A percentile compares a stretch with the other conserved stretches of the same genome.
These are phyloP conservation scores for Epiblema foenella DNA, from an alignment of 2,888 invertebrate species.

Conservation along the genomic window DNA sequence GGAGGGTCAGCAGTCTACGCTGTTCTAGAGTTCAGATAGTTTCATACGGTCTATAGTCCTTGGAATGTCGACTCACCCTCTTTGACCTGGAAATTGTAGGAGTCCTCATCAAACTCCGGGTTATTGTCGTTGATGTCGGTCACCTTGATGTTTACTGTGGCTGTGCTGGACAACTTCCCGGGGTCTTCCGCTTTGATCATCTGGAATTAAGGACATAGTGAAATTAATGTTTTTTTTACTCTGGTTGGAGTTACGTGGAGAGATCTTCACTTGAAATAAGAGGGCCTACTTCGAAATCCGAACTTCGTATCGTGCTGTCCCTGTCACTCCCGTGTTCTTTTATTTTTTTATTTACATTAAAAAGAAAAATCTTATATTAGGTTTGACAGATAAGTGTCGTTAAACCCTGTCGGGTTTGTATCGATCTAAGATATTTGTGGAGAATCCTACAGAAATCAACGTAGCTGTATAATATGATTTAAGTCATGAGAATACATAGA, in stretches of 20 bases:
- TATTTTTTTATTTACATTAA: too few relatives aligned
- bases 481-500: too few relatives aligned
- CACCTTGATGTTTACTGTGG: slow-evolving; percentile 94
- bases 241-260: too few relatives aligned
- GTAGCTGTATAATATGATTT: not conserved
- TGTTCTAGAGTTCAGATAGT: not conserved
- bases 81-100: slow-evolving; percentile 92
- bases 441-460: not conserved
- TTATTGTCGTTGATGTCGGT: slow-evolving; percentile 97
- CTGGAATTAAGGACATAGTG: slow-evolving; percentile 65
- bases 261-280: too few relatives aligned
- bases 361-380: too few relatives aligned
- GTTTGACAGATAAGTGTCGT: too few relatives aligned
- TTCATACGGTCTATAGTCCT: not conserved
- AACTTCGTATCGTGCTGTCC: too few relatives aligned
- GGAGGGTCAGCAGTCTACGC: too few relatives aligned
- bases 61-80: slow-evolving; percentile 84
- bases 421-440: not conserved
- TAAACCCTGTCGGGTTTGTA: too few relatives aligned
- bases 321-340: too few relatives aligned
- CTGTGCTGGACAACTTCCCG: slow-evolving; percentile 91
- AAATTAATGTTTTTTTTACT: not conserved
- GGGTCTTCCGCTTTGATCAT: slow-evolving; percentile 94
- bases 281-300: too few relatives aligned
- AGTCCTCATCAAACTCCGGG: slow-evolving; percentile 93